phyloP scores from a whole-genome alignment of 2,888 invertebrate genomes.

The Parascotia fuliginaria region DNA sequence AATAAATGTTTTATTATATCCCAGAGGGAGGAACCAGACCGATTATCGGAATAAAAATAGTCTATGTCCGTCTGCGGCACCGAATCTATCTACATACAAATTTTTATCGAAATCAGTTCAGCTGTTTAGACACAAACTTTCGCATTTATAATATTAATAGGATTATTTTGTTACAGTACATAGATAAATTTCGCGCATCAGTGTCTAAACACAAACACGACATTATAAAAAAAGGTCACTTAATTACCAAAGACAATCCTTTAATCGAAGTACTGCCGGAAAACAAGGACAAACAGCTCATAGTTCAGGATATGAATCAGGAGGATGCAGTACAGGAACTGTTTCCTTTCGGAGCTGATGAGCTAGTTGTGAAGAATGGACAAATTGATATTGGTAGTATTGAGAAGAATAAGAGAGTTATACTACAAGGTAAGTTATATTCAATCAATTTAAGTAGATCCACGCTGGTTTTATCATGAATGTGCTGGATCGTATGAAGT shows the following conservation, averaged over 20 bases:
- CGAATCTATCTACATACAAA: too few relatives aligned
- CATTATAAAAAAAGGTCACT: conserved; percentile 57
- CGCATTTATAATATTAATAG: not conserved
- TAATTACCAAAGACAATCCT: conserved; percentile 55
- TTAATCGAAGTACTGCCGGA: conserved; percentile 65
- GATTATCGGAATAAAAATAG: too few relatives aligned
- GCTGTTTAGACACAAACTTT: too few relatives aligned
- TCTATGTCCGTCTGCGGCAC: too few relatives aligned
- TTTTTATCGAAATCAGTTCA: too few relatives aligned
- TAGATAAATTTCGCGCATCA: conserved; percentile 65
- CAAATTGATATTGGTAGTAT: conserved; percentile 68
- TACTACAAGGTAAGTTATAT: conserved; percentile 47
- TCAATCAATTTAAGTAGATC: too few relatives aligned
- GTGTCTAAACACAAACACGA: conserved; percentile 63
- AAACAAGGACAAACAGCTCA: conserved; percentile 29
- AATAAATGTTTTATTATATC: too few relatives aligned
- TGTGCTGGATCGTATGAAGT: too few relatives aligned
- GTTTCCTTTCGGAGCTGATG: conserved; percentile 63
- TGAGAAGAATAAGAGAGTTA: conserved; percentile 69
- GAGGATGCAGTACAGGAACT: conserved; percentile 45
- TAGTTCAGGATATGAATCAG: conserved; percentile 14
- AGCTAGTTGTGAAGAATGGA: conserved; percentile 50
- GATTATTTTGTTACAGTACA: conserved; percentile 57
- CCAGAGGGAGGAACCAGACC: too few relatives aligned
- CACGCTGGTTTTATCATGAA: too few relatives aligned